Evolutionary conservation across 2,797 vertebrate species (phyloP), one percentile per base, ranked within the genome.

Genomic region (Gobionotothen gibberifrons): DNA sequence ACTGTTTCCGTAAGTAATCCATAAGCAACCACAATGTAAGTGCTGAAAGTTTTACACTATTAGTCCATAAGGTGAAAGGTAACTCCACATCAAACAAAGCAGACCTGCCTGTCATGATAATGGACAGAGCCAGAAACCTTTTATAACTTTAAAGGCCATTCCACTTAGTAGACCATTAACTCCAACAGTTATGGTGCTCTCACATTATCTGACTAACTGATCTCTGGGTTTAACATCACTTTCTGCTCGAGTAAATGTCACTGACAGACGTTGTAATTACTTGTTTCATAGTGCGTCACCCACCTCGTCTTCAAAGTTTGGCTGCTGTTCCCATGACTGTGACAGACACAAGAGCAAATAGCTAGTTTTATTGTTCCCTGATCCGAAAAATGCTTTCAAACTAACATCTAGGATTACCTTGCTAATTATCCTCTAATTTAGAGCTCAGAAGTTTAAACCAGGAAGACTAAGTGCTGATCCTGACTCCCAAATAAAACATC

Each of bases 141-240:
- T 81, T 51, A 57, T 55, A 3, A 26, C 19, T 72, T 60, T 59
- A 36, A 58, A 68, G 42, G 36, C 5, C 43, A 8, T 47, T 74
- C n/a, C 7, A 6, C 49, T 65, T 44, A 55, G 40, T 59, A 6
- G 16, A 51, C 9, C 21, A 67, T 54, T 74, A 66, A 71, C 29
- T 0, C 4, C 4, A 32, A 26, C 44, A 6, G 3, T 5, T 5
- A 36, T 9, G 32, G 29, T 53, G 47, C 68, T 39, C 60, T 78
- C 73, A 69, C 68, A 43, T 80, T 77, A 79, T 52, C 40, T 10
- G 32, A 51, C 58, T 7, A 56, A 10, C 79, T 62, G n/a, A 42
- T 61, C 48, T 14, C 12, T 58, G 21, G 16, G 42, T 56, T 55
- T 21, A 43, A 4, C 39, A 19, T 74, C 51, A 48, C 52, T 51